Conservation (phyloP, 2,797 vertebrate genomes). For the Schizothorax lantsangensis region DNA sequence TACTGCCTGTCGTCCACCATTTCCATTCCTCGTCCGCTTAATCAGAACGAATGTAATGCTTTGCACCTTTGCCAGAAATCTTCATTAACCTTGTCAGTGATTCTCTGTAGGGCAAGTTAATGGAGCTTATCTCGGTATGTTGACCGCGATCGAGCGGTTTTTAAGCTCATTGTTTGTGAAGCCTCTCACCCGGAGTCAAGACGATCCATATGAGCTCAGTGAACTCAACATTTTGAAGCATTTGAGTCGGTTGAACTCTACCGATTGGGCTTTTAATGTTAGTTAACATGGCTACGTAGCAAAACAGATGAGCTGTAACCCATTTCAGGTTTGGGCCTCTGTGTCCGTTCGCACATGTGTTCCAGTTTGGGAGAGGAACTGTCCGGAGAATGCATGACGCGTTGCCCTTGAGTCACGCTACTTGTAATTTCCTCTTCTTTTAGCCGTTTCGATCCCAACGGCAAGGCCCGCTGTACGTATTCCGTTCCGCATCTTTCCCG, state of each 20-base stretch:
- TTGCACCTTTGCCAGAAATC: constrained; percentile 43
- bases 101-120: constrained; percentile 28
- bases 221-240: constrained; percentile 21
- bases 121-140: constrained; percentile 16
- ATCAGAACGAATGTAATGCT: constrained; percentile 37
- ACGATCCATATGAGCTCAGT: constrained; percentile 8
- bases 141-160: background rate
- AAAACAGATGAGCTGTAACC: constrained; percentile 24
- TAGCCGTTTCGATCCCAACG: constrained; percentile 47
- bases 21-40: constrained; percentile 24
- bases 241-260: constrained; percentile 1
- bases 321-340: constrained; percentile 29
- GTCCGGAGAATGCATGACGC: constrained; percentile 40
- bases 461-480: background rate
- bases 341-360: constrained; percentile 51
- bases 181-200: constrained; percentile 12
- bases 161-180: constrained; percentile 34
- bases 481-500: background rate
- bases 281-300: constrained; percentile 6
- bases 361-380: constrained; percentile 54
- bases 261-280: constrained; percentile 13
- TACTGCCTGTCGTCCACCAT: constrained; percentile 21
- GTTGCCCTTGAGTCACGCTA: constrained; percentile 38
- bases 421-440: constrained; percentile 48
- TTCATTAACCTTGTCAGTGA: constrained; percentile 39